phyloP scores from a whole-genome alignment of 2,797 vertebrate species.

The Staurois parvus region DNA sequence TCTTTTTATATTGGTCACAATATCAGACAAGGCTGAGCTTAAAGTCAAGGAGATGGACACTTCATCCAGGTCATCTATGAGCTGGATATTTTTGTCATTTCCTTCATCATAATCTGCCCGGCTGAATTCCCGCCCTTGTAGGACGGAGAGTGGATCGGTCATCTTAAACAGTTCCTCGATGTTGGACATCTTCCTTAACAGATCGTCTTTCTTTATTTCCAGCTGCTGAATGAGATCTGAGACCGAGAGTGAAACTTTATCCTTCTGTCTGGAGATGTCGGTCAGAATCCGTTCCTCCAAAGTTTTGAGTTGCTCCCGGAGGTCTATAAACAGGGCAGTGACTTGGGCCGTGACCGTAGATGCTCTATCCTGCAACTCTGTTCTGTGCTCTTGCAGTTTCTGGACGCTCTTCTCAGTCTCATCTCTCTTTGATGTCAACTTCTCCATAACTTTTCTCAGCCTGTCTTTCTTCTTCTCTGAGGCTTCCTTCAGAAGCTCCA shows the following conservation, averaged over 20 bases:
- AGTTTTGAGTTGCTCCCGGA: conserved; percentile 18
- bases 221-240: conserved; percentile 39
- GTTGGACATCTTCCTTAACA: conserved; percentile 24
- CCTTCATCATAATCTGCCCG: neutral
- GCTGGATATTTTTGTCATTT: neutral
- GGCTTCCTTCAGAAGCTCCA: conserved; percentile 74
- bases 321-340: conserved; percentile 12
- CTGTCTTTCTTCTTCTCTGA: conserved; percentile 75
- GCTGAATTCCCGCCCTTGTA: conserved; percentile 8
- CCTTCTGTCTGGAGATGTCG: conserved; percentile 39
- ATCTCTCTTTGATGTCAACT: conserved; percentile 61
- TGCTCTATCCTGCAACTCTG: conserved; percentile 21
- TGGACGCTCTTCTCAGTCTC: conserved; percentile 1
- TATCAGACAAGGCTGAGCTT: conserved; percentile 1
- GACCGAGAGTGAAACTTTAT: conserved; percentile 20
- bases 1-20: neutral
- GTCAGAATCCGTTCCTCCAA: conserved; percentile 12
- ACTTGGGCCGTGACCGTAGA: neutral
- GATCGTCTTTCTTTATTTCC: conserved; percentile 37
- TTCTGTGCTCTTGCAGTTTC: conserved; percentile 11
- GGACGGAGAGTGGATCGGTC: neutral
- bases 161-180: conserved; percentile 23
- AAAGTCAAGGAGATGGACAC: conserved; percentile 24
- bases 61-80: conserved; percentile 27
- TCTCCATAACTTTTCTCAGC: conserved; percentile 70